phyloP scores from a whole-genome alignment of 2,888 invertebrate genomes.

The Tupiocoris notatus region DNA sequence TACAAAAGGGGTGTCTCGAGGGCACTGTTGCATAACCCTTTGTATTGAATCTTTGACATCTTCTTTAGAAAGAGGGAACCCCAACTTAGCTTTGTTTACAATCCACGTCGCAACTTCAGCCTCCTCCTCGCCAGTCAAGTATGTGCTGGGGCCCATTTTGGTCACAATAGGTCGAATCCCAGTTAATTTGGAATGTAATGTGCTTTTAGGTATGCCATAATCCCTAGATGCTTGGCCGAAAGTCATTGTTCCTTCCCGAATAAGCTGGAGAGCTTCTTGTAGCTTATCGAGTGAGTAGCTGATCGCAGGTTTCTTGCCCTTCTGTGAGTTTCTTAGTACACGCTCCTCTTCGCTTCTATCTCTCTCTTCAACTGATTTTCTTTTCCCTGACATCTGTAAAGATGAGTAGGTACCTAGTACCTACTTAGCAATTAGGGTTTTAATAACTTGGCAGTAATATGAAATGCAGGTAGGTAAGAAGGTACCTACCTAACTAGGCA shows the following conservation, averaged over 20 bases:
- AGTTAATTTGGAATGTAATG: background rate
- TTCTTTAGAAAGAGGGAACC: background rate
- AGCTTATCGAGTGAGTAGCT: background rate
- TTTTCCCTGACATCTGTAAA: constrained; percentile 17
- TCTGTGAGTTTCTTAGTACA: too few species aligned
- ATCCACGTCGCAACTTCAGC: background rate
- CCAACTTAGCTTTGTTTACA: background rate
- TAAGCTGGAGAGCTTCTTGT: constrained; percentile 1
- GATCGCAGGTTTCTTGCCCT: too few species aligned
- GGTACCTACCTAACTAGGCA: too few species aligned
- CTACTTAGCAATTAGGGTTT: too few species aligned
- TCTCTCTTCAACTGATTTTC: background rate
- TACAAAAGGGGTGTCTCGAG: background rate
- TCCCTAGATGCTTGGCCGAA: background rate
- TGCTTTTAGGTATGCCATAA: constrained; percentile 14
- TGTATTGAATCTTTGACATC: constrained; percentile 2
- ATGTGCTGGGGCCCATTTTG: background rate
- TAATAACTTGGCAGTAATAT: too few species aligned
- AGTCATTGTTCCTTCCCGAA: background rate
- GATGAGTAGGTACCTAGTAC: too few species aligned
- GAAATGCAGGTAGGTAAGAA: too few species aligned
- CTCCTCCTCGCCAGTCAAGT: background rate
- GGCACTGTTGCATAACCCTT: background rate
- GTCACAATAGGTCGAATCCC: background rate
- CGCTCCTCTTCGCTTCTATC: constrained; percentile 1